These are phyloP conservation scores for Geophilus truncorum DNA, from an alignment of 2,888 invertebrate genomes.

Conservation along the genomic window DNA sequence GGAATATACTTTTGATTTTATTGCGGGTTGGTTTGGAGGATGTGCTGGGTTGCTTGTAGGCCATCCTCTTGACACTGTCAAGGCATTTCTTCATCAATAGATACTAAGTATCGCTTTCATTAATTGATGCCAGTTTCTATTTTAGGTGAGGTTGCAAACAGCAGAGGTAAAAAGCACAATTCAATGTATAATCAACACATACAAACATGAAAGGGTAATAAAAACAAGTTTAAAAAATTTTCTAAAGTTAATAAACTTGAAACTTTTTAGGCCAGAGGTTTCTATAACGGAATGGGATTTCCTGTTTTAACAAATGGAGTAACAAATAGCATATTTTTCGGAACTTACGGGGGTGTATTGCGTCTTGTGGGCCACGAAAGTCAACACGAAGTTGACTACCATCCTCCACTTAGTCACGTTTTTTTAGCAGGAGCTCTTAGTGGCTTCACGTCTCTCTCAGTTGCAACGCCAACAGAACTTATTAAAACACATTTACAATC, in stretches of 20 bases:
- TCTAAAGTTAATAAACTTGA: no score
- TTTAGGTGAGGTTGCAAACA: conserved; percentile 37
- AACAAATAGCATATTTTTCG: conserved; percentile 64
- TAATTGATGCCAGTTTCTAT: conserved; percentile 47
- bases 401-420: conserved; percentile 45
- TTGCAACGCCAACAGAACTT: conserved; percentile 63
- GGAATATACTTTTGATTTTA: conserved; percentile 7
- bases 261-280: conserved; percentile 52
- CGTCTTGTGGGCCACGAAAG: conserved; percentile 45
- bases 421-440: conserved; percentile 59
- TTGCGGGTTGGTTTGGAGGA: conserved; percentile 50
- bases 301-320: conserved; percentile 62
- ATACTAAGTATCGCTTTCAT: neutral
- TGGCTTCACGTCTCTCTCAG: conserved; percentile 56
- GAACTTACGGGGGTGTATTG: conserved; percentile 57
- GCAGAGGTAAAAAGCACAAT: conserved; percentile 38
- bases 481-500: conserved; percentile 59
- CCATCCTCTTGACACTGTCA: conserved; percentile 67
- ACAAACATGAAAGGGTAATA: conserved; percentile 46
- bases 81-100: no score
- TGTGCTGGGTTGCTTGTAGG: conserved; percentile 60
- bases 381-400: neutral
- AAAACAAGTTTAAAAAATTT: neutral
- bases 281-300: conserved; percentile 64
- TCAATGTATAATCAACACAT: conserved; percentile 46